Evolutionary conservation across 2,113 vertebrate genomes (phyloP).

Genomic region (Nothobranchius kuhntae): DNA sequence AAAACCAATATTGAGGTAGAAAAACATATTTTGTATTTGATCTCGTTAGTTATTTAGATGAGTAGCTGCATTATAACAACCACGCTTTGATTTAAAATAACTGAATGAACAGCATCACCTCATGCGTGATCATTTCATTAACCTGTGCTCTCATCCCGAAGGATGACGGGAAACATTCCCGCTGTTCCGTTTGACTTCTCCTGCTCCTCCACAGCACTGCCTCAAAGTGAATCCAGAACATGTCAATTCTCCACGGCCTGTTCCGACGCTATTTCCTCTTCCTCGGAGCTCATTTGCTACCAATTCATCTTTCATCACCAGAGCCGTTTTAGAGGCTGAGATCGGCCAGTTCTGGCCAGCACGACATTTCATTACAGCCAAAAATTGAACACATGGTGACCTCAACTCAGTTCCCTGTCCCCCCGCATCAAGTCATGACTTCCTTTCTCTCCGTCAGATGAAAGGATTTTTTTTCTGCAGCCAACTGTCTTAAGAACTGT

Average conservation of each 20-base stretch:
- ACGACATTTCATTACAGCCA: slow-evolving; percentile 58
- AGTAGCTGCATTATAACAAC: neutral
- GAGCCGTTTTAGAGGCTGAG: slow-evolving; percentile 45
- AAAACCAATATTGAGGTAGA: no score
- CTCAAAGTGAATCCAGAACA: slow-evolving; percentile 45
- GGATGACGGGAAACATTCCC: slow-evolving; percentile 5
- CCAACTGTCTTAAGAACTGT: slow-evolving; percentile 34
- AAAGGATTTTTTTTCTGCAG: slow-evolving; percentile 2
- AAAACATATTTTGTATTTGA: no score
- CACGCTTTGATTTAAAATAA: neutral
- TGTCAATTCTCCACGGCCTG: slow-evolving; percentile 47
- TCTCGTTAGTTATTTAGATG: no score
- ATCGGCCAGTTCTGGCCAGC: slow-evolving; percentile 49
- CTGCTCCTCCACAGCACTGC: slow-evolving; percentile 26
- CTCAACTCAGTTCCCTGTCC: slow-evolving; percentile 30
- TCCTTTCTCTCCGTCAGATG: slow-evolving; percentile 23
- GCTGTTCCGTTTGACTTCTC: slow-evolving; percentile 17
- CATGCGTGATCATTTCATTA: slow-evolving; percentile 33
- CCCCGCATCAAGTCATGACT: slow-evolving; percentile 31
- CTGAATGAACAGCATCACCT: slow-evolving; percentile 6
- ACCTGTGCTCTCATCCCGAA: slow-evolving; percentile 38
- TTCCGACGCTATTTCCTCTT: slow-evolving; percentile 44
- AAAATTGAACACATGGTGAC: slow-evolving; percentile 66
- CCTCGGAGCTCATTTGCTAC: slow-evolving; percentile 57
- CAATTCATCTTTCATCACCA: slow-evolving; percentile 54